Conservation (phyloP, 2,113 vertebrate species). For the Phocoena phocoena region DNA sequence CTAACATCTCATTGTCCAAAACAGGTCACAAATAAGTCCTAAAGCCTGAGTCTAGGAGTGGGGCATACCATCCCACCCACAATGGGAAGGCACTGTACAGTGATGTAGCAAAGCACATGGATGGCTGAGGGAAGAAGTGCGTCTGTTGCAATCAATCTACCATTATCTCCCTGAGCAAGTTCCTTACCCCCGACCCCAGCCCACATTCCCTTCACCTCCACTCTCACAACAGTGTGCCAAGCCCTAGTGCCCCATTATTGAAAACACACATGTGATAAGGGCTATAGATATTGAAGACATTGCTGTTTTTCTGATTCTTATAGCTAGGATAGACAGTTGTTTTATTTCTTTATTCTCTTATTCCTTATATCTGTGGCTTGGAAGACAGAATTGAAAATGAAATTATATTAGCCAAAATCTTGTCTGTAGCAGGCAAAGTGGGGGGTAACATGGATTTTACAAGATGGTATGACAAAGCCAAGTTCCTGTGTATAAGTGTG, state of each 20-base stretch:
- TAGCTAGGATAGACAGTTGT: neutral
- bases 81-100: accelerated
- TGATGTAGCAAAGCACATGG: accelerated
- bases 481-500: neutral
- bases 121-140: neutral
- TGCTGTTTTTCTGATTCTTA: neutral
- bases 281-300: accelerated
- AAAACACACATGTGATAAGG: neutral
- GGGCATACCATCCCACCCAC: too few relatives aligned
- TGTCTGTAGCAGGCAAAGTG: neutral
- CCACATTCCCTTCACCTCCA: neutral
- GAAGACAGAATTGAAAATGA: neutral
- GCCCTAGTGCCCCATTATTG: accelerated
- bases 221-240: neutral
- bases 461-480: neutral
- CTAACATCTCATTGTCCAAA: neutral
- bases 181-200: accelerated
- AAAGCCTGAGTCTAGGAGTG: neutral
- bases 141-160: accelerated
- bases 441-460: neutral
- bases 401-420: neutral
- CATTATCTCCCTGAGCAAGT: neutral
- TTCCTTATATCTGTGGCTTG: neutral
- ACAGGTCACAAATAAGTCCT: neutral
- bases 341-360: neutral